Percentiles rank a stretch among this genome's conserved stretches.
phyloP scores from a whole-genome alignment of 2,888 invertebrate species.

The Exocentrus adspersus region DNA sequence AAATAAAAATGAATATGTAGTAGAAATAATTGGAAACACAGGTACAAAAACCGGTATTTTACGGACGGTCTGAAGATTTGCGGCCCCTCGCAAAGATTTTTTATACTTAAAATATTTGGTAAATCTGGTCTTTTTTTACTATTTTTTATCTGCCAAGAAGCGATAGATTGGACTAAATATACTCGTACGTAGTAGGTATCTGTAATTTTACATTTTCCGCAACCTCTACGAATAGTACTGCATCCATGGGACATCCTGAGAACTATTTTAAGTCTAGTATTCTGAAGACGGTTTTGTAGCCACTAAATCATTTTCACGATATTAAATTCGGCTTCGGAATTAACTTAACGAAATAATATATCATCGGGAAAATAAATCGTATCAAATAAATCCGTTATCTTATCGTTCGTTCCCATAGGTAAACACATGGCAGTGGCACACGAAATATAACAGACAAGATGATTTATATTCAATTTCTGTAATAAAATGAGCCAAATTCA shows the following conservation, averaged over 20 bases:
- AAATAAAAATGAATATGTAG: too few relatives aligned
- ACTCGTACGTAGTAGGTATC: too few relatives aligned
- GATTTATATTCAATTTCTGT: conserved; percentile 10
- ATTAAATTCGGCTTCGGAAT: conserved; percentile 7
- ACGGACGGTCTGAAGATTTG: too few relatives aligned
- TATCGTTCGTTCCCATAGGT: conserved; percentile 11
- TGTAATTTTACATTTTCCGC: too few relatives aligned
- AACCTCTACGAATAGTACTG: too few relatives aligned
- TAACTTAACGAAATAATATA: conserved; percentile 7
- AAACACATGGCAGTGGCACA: conserved; percentile 9
- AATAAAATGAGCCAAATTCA: conserved; percentile 5
- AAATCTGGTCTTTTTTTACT: too few relatives aligned
- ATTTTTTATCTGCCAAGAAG: too few relatives aligned
- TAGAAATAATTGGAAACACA: too few relatives aligned
- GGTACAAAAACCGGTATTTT: too few relatives aligned
- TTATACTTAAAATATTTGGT: too few relatives aligned
- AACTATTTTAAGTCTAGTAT: conserved; percentile 1
- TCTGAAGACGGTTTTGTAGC: conserved; percentile 13
- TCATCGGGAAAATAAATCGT: conserved; percentile 9
- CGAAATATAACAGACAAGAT: neutral
- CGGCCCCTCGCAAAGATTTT: too few relatives aligned
- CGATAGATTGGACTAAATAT: too few relatives aligned
- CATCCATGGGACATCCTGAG: neutral
- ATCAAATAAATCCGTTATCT: conserved; percentile 14
- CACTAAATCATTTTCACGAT: conserved; percentile 12